Conservation (phyloP, 1,140 invertebrate genomes). For the Drosophila pallidifrons region DNA sequence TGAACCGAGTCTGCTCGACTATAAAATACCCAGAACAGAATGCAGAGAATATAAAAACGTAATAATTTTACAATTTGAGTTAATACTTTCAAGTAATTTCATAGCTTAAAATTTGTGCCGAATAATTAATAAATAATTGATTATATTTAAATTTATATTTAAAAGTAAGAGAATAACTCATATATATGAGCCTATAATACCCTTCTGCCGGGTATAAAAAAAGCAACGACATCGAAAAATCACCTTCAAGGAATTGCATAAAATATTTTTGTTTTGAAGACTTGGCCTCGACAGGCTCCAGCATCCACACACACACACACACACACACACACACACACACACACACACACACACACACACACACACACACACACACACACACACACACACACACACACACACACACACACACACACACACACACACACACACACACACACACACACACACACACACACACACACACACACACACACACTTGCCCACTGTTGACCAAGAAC, state of each 20-base stretch:
- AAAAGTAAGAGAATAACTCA: no score
- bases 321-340: slow-evolving; percentile 17
- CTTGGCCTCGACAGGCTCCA: slow-evolving; percentile 74
- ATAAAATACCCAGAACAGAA: no score
- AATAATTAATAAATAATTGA: no score
- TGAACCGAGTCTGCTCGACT: no score
- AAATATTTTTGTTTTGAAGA: slow-evolving; percentile 69
- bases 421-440: slow-evolving; percentile 38
- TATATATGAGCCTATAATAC: no score
- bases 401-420: slow-evolving; percentile 33
- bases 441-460: slow-evolving; percentile 40
- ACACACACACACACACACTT: slow-evolving; percentile 20
- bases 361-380: slow-evolving; percentile 14
- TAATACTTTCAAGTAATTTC: no score
- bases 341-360: slow-evolving; percentile 14
- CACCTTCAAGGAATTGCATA: slow-evolving; percentile 80
- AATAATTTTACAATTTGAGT: no score
- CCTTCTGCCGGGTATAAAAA: slow-evolving; percentile 7
- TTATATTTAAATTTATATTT: no score
- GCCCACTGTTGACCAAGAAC: slow-evolving; percentile 70
- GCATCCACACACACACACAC: slow-evolving; percentile 38
- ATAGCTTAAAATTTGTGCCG: no score
- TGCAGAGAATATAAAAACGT: no score
- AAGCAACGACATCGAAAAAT: slow-evolving; percentile 52
- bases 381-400: slow-evolving; percentile 21